Base-by-base conservation (phyloP, 2,888 invertebrate genomes). In the Chaetoderma sp. region DNA sequence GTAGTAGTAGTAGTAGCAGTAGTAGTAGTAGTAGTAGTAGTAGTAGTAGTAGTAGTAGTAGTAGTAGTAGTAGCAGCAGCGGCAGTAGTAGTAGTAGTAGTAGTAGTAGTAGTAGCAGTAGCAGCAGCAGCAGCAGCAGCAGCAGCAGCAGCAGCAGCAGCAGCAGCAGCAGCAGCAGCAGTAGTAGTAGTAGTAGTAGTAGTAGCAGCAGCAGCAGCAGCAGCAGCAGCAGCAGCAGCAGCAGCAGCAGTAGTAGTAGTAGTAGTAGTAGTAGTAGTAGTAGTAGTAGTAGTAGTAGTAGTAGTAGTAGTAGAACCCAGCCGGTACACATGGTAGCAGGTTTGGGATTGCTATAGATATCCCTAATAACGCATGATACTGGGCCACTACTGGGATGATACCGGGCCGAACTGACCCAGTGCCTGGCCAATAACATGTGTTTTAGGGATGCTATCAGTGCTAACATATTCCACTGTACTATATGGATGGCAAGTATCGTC, bases 211-310 rank as follows among this genome's bases (percentile, higher is more conserved):
- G 61, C 44, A 65, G 65, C 44, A 65, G 61, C 39, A 65, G 65
- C 32, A 65, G 65, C 39, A 65, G 62, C 54, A 65, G 65, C 39
- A 65, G 61, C 30, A 91, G 88, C 78, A 56, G 50, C 30, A 36
- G 50, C 27, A 61, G 63, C 49, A 49, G 63, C 30, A 44, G 63
- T 32, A 63, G 60, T 45, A 63, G 60, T 47, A 63, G 63, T 28
- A 63, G 47, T 39, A 63, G 60, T 36, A 63, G 60, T 58, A 63
- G 60, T 49, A 63, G 60, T 39, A 62, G 63, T 45, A 63, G 63
- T 45, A 62, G 45, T 30, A 63, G 63, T 30, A 62, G 47, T 62
- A 63, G 60, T 47, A 63, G 60, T 62, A 63, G 60, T 47, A 63
- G 60, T 62, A 62, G 57, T 62, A 59, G 57, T 61, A 62, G 57